These are phyloP conservation scores for Crossocerus cetratus DNA, from an alignment of 2,888 invertebrate species.

Conservation along the genomic window DNA sequence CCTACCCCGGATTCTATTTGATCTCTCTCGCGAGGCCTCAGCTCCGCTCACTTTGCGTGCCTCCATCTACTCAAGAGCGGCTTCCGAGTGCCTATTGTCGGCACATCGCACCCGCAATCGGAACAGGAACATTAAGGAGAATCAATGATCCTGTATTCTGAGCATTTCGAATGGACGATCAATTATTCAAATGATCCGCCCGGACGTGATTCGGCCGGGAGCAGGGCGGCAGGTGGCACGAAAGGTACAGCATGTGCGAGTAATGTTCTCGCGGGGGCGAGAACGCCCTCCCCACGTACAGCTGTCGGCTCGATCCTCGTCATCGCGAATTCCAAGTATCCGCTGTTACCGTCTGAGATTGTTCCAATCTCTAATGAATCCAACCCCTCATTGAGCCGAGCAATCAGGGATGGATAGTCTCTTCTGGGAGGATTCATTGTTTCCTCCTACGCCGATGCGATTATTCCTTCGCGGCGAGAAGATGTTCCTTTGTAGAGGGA, in stretches of 20 bases:
- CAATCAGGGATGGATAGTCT: no score
- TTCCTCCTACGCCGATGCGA: no score
- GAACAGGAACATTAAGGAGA: conserved; percentile 47
- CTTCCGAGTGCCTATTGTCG: conserved; percentile 24
- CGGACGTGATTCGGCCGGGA: conserved; percentile 48
- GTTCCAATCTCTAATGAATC: no score
- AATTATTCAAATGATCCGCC: conserved; percentile 58
- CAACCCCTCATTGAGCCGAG: no score
- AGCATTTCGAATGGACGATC: conserved; percentile 48
- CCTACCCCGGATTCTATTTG: conserved; percentile 26
- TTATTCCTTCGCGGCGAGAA: no score
- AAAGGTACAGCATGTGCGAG: conserved; percentile 41
- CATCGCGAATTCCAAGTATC: no score
- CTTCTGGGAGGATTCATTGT: no score
- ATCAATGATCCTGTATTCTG: conserved; percentile 50
- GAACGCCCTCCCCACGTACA: conserved; percentile 10
- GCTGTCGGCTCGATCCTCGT: background rate
- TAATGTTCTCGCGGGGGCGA: conserved; percentile 40
- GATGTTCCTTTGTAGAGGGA: no score
- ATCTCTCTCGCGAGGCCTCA: conserved; percentile 5
- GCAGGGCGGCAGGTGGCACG: conserved; percentile 49
- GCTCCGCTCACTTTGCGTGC: conserved; percentile 10
- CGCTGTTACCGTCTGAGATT: no score
- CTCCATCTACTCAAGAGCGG: conserved; percentile 19
- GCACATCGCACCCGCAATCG: conserved; percentile 29